Conservation (phyloP, 37 sponge, comb jelly and placozoan genomes). For the Eunapius fragilis region DNA sequence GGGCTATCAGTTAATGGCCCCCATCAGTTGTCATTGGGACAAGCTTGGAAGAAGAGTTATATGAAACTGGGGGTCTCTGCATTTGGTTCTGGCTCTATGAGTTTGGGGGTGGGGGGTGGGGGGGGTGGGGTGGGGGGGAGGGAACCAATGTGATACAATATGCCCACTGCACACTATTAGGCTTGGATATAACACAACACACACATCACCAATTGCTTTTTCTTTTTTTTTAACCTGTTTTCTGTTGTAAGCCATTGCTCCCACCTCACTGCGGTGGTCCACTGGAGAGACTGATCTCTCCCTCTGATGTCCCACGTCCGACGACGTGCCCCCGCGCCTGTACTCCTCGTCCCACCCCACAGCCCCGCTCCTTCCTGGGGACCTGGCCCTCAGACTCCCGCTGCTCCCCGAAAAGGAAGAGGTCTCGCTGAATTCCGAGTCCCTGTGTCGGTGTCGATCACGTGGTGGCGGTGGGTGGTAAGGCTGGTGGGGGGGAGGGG, state of each 20-base stretch:
- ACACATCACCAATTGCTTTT: too few relatives aligned
- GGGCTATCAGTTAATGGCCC: background rate
- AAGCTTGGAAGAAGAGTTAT: background rate
- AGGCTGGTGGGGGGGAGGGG: background rate
- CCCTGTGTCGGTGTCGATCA: conserved; percentile 7
- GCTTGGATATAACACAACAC: too few relatives aligned
- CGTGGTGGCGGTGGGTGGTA: conserved; percentile 11
- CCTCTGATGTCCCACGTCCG: background rate
- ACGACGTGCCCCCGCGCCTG: background rate
- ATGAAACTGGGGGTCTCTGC: background rate
- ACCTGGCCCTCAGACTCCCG: background rate
- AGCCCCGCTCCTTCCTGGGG: background rate
- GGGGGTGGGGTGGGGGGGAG: too few relatives aligned
- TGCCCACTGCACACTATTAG: too few relatives aligned
- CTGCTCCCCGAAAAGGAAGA: conserved; percentile 7
- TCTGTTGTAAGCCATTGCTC: background rate
- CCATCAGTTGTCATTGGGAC: background rate
- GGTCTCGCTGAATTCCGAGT: conserved; percentile 57
- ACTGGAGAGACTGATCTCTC: background rate
- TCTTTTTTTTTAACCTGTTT: too few relatives aligned
- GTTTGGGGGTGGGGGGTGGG: too few relatives aligned
- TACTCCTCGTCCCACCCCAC: background rate
- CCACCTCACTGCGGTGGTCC: background rate
- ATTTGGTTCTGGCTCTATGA: background rate
- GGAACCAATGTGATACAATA: too few relatives aligned